These are phyloP conservation scores for Stegodyphus mimosarum DNA, from an alignment of 1,140 invertebrate genomes.

Conservation along the genomic window DNA sequence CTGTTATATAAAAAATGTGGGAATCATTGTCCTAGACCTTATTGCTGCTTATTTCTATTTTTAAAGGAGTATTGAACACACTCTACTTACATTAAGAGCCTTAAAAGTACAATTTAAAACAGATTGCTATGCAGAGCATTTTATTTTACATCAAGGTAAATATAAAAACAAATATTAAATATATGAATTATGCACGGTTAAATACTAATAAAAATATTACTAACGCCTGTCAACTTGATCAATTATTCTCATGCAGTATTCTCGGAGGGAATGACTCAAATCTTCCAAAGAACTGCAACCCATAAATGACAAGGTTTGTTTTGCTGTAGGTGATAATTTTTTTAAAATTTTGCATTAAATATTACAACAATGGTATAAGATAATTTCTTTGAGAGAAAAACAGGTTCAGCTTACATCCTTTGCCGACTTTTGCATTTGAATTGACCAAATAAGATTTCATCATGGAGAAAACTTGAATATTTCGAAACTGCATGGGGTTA, in stretches of 20 bases:
- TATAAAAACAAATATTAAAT: not conserved
- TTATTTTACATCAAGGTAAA: not conserved
- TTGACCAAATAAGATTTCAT: conserved; percentile 39
- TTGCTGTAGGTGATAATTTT: not conserved
- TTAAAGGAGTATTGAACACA: too few species aligned
- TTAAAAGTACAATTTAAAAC: not conserved
- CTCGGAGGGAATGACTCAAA: conserved; percentile 11
- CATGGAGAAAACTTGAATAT: conserved; percentile 47
- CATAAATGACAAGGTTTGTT: conserved; percentile 10
- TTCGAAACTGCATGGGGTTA: conserved; percentile 26
- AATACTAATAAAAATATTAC: not conserved
- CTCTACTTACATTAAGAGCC: not conserved
- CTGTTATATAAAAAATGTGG: too few species aligned
- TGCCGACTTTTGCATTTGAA: conserved; percentile 15
- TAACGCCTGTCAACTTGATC: conserved; percentile 54
- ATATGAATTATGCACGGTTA: not conserved
- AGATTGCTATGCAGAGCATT: not conserved
- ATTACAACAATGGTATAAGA: not conserved
- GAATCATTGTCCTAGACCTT: too few species aligned
- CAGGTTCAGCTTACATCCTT: conserved; percentile 17
- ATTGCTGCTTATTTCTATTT: too few species aligned
- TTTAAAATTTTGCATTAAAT: not conserved
- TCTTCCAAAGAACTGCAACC: conserved; percentile 29
- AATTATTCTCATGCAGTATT: conserved; percentile 51
- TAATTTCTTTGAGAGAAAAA: too few species aligned